Base-by-base conservation (phyloP, 92 coral and sea anemone species). In the Pocillopora meandrina region DNA sequence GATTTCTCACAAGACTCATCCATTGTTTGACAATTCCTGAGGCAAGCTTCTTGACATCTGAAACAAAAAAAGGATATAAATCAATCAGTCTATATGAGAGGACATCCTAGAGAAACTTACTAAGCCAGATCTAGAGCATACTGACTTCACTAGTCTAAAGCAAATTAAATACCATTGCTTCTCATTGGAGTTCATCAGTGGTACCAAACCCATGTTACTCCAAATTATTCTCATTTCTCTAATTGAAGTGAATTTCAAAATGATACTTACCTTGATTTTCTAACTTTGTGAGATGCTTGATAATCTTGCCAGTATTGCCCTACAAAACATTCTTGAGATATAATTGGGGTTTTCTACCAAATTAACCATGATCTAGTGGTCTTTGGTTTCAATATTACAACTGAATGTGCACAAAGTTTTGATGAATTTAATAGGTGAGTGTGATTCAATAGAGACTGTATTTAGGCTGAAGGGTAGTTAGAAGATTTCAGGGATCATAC, bases 301-400 rank as follows among this genome's bases (percentile, higher is more conserved):
- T 94, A 12, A 96, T 86, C 85, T 96, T 96, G 74, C 98, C 98
- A 77, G 90, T 96, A 59, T 94, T 96, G 12, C 98, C 98, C 98
- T 95, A 47, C 9, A 81, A 68, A 72, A 81, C 72, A 14, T 73
- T 42, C 12, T 34, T 13, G 9, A 21, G 21, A 74, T 56, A 42
- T 7, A 42, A 42, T 42, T 42, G 52, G 52, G 52, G 4, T 42
- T 42, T 42, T 42, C 52, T 42, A 42, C 7, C 52, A 42, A 42
- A 42, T 42, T 42, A 3, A 42, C 52, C 4, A 42, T 42, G 52
- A 3, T 42, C 3, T 42, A 42, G 49, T 42, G 3, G 49, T 42
- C 49, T 7, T 42, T 42, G 7, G 5, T 42, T 42, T 42, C 49
- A 42, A 42, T 42, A 42, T 42, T 3, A 42, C 7, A 42, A 26